phyloP scores from a whole-genome alignment of 1,140 invertebrate genomes.

The Ceratina japonica region DNA sequence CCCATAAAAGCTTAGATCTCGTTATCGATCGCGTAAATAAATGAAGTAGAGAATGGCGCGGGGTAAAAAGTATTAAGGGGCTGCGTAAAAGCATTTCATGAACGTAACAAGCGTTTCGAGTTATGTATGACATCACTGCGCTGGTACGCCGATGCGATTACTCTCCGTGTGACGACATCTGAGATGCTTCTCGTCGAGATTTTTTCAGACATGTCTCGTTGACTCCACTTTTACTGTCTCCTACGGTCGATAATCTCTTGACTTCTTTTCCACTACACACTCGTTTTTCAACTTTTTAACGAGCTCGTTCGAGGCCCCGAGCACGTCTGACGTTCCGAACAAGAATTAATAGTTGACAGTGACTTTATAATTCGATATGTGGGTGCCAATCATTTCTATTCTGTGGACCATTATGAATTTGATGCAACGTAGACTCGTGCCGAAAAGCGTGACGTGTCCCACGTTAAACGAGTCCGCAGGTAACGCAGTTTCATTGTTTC shows the following conservation, averaged over 20 bases:
- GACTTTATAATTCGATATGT: constrained; percentile 45
- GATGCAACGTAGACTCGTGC: constrained; percentile 52
- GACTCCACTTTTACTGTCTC: constrained; percentile 8
- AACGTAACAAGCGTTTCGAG: neutral
- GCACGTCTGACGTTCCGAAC: neutral
- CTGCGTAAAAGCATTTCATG: neutral
- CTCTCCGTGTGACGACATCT: constrained; percentile 28
- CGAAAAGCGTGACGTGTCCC: constrained; percentile 22
- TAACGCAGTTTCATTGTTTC: constrained; percentile 9
- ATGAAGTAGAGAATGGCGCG: neutral
- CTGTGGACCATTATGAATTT: constrained; percentile 59
- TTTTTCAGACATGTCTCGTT: constrained; percentile 35
- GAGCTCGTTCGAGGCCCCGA: neutral
- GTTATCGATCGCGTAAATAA: neutral
- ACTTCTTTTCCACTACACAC: neutral
- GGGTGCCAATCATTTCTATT: constrained; percentile 60
- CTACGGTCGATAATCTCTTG: constrained; percentile 44
- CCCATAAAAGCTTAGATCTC: too few species aligned
- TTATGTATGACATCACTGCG: neutral
- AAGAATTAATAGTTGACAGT: neutral
- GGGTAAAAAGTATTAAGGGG: neutral
- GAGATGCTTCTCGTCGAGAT: constrained; percentile 19
- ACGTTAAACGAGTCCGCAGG: constrained; percentile 9
- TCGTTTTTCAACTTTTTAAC: constrained; percentile 14
- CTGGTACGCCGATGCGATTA: neutral